Evolutionary conservation across 2,888 invertebrate genomes (phyloP), one percentile per base, ranked within the genome.

Genomic region (Nemotelus nigrinus): DNA sequence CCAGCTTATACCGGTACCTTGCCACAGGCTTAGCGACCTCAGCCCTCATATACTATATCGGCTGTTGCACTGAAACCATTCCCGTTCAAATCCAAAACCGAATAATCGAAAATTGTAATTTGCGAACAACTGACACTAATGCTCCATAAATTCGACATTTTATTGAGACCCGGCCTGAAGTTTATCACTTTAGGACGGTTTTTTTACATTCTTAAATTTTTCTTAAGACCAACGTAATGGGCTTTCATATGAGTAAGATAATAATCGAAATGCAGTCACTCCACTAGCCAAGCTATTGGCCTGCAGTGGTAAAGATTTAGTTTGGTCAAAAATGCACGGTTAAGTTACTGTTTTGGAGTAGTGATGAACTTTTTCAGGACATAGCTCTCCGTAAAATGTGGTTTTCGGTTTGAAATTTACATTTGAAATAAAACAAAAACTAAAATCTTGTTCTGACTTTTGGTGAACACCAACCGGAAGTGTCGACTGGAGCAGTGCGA

Each of bases 111-210:
- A 81, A 82, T 82, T 82, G 81, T 81, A 80, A 82, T 81, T 78
- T 79, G 81, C 81, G 50, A 63, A 79, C 81, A 81, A 78, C 82
- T 81, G 82, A 82, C 82, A 81, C 81, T 81, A 80, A 82, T 81
- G 81, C 80, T 78, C 79, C 81, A 82, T 82, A 82, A 82, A 82
- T 82, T 82, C 72, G 82, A 79, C 78, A 80, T 81, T 82, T 82
- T 82, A 82, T 82, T 82, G 80, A 81, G 80, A 81, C 80, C 65
- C 81, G 74, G 81, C 80, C 79, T 82, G 81, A 82, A 81, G 82
- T 82, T 82, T 81, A 82, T 82, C 81, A 82, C 81, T 82, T 80
- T 25, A 48, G 41, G 55, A 57, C 39, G 55, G 10, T 57, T 71
- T 71, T 25, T 57, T 71, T 53, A n/a, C 71, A 39, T 71, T 65